Base-by-base conservation (phyloP, 2,888 invertebrate genomes). In the Ennomos quercinarius region DNA sequence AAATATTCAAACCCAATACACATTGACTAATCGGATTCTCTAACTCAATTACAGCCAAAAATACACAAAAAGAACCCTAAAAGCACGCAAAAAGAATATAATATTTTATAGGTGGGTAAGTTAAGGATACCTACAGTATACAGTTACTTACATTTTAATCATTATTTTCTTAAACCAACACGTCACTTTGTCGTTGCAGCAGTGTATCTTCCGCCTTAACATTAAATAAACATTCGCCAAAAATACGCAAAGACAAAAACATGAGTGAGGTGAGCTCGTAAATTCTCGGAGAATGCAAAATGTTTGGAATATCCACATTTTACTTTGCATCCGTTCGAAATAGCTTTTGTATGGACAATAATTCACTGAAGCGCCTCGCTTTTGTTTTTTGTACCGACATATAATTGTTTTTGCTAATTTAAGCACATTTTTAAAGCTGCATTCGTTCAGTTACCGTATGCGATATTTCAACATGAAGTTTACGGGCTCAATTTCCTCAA, bases 201-300 rank as follows among this genome's bases (percentile, higher is more conserved):
- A 17, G 44, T 45, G 46, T 46, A 36, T 45, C 49, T 50, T 49
- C 50, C 55, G 43, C 48, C 54, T 38, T 45, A 41, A 52, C 10
- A 17, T 10, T 8, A 58, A 52, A 58, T 40, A 53, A 53, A 53
- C 45, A 58, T 46, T 35, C 42, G 38, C 54, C 45, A 9, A 54
- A 70, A 61, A 64, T 60, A 67, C 47, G 52, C 64, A 67, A 61
- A 70, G 67, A 70, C 65, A 59, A 65, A 61, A 61, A 56, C 54
- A 67, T 57, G 51, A 61, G 42, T 59, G 46, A 52, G 58, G 48
- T 67, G 57, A 37, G 53, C 57, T 73, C 78, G 73, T 81, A 78
- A 78, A 77, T 76, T 72, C 50, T 54, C 46, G 59, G 66, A 62
- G 68, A 71, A 77, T 78, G 71, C 67, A 58, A 76, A 78, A 72